phyloP scores from a whole-genome alignment of 2,888 invertebrate species.

The Callyntrura sp. region DNA sequence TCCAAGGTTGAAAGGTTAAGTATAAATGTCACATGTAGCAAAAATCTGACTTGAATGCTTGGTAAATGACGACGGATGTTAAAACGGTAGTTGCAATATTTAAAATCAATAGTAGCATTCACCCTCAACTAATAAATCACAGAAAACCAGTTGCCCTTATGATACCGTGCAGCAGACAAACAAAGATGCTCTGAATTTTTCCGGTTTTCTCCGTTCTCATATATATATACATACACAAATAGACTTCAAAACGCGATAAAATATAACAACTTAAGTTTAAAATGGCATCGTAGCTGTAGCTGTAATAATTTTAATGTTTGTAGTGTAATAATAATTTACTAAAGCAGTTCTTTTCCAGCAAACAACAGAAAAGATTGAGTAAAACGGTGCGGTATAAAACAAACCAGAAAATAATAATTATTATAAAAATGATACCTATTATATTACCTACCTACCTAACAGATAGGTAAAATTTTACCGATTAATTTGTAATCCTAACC shows the following conservation, averaged over 20 bases:
- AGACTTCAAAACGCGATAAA: not conserved
- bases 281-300: not conserved
- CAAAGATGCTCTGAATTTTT: not conserved
- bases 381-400: constrained; percentile 59
- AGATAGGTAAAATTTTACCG: constrained; percentile 14
- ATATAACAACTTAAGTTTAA: too few relatives aligned
- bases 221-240: too few relatives aligned
- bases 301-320: constrained; percentile 4
- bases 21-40: too few relatives aligned
- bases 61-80: too few relatives aligned
- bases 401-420: constrained; percentile 26
- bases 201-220: not conserved
- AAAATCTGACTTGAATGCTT: too few relatives aligned
- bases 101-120: not conserved
- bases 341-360: constrained; percentile 27
- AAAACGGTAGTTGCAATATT: too few relatives aligned
- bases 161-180: too few relatives aligned
- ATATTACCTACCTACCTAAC: constrained; percentile 23
- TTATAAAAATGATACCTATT: constrained; percentile 1
- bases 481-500: constrained; percentile 8
- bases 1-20: too few relatives aligned
- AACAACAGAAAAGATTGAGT: constrained; percentile 53
- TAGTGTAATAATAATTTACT: constrained; percentile 13
- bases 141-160: too few relatives aligned
- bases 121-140: too few relatives aligned